A percentile compares a stretch with the other conserved stretches of the same genome.
Conservation (phyloP, 2,113 vertebrate genomes). For the Podarcis cretensis region DNA sequence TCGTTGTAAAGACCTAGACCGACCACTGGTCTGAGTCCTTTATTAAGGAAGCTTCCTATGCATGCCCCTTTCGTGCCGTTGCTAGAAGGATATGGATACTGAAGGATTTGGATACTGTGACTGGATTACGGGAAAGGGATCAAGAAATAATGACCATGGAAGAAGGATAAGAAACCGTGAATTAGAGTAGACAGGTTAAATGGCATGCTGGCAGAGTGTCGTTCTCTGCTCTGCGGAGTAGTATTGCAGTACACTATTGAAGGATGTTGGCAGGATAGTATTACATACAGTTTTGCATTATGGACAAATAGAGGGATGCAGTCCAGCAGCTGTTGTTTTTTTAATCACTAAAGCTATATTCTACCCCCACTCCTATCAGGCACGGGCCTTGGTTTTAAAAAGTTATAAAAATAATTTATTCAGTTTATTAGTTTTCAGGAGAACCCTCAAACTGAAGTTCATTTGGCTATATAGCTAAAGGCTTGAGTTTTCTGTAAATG, state of each 20-base stretch:
- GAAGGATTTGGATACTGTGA: neutral
- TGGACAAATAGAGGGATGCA: neutral
- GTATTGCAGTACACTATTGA: neutral
- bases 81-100: neutral
- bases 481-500: neutral
- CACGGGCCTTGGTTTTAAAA: neutral
- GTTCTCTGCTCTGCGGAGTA: neutral
- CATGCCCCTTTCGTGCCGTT: too few species aligned
- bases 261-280: neutral
- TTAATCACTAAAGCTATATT: neutral
- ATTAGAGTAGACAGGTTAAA: neutral
- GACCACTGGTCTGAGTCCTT: neutral
- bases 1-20: neutral
- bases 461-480: slow-evolving; percentile 1
- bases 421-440: neutral
- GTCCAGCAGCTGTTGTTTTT: neutral
- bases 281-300: neutral
- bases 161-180: neutral
- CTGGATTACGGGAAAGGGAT: neutral
- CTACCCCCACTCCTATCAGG: neutral
- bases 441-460: slow-evolving; percentile 10
- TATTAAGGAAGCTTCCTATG: neutral
- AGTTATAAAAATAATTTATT: neutral
- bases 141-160: neutral
- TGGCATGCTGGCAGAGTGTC: neutral